Evolutionary conservation across 1,140 invertebrate genomes (phyloP).

Genomic region (Stenopsyche tienmushanensis): DNA sequence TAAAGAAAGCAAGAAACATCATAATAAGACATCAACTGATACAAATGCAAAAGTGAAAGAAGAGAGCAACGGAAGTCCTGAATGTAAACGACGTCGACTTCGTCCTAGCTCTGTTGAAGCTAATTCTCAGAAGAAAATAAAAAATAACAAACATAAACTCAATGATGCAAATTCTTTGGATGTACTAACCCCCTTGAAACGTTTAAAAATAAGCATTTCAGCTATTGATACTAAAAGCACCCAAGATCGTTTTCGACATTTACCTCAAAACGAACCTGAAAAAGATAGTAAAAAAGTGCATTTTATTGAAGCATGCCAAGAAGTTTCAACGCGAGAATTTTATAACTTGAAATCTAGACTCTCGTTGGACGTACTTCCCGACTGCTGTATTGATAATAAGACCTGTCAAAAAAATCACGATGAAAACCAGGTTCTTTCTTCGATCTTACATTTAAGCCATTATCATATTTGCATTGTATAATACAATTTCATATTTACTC

Average conservation of each 20-base stretch:
- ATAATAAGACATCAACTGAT: too few relatives aligned
- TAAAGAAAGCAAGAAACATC: too few relatives aligned
- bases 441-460: too few relatives aligned
- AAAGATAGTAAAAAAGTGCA: conserved; percentile 34
- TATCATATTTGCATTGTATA: too few relatives aligned
- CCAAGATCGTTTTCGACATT: background rate
- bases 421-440: too few relatives aligned
- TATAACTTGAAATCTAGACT: conserved; percentile 38
- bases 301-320: conserved; percentile 43
- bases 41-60: too few relatives aligned
- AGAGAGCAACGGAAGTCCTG: too few relatives aligned
- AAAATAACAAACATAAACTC: background rate
- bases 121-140: too few relatives aligned
- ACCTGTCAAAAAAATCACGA: conserved; percentile 9
- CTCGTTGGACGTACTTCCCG: conserved; percentile 42
- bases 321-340: conserved; percentile 42
- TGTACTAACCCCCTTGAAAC: background rate
- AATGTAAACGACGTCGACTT: too few relatives aligned
- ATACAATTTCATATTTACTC: too few relatives aligned
- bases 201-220: background rate
- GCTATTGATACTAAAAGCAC: background rate
- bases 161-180: background rate
- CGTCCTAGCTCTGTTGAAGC: too few relatives aligned
- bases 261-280: background rate
- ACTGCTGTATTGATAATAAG: conserved; percentile 36